Evolutionary conservation across 2,888 invertebrate genomes (phyloP).

Genomic region (Trissoscelio sp.): DNA sequence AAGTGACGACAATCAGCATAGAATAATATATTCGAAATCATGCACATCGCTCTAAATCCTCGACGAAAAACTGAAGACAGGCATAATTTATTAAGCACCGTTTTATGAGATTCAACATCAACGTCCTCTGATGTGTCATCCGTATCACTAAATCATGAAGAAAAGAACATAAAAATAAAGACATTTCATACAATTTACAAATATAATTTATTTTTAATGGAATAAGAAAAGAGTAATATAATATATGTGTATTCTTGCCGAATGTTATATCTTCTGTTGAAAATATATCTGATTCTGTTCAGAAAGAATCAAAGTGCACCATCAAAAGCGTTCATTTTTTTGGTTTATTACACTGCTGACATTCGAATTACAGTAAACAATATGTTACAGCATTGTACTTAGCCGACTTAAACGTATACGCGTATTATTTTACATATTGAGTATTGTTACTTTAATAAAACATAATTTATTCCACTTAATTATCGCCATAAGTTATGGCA

Average conservation of each 20-base stretch:
- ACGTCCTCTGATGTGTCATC: constrained; percentile 35
- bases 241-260: constrained; percentile 51
- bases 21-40: constrained; percentile 43
- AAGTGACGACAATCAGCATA: constrained; percentile 56
- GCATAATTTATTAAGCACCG: constrained; percentile 44
- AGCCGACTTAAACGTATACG: constrained; percentile 73
- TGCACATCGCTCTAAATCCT: constrained; percentile 49
- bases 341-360: constrained; percentile 72
- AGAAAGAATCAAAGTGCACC: constrained; percentile 49
- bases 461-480: constrained; percentile 71
- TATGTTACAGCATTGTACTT: constrained; percentile 73
- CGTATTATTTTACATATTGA: constrained; percentile 73
- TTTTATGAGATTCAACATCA: constrained; percentile 38
- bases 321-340: constrained; percentile 71
- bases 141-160: constrained; percentile 29
- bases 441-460: constrained; percentile 79
- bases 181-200: constrained; percentile 58
- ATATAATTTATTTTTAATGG: constrained; percentile 45
- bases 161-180: constrained; percentile 32
- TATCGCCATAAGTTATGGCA: constrained; percentile 71
- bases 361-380: constrained; percentile 51
- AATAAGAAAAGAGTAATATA: constrained; percentile 19
- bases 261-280: constrained; percentile 50
- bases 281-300: constrained; percentile 62
- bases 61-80: constrained; percentile 43